phyloP scores from a whole-genome alignment of 2,888 invertebrate species.

The Oxytorus armatus region DNA sequence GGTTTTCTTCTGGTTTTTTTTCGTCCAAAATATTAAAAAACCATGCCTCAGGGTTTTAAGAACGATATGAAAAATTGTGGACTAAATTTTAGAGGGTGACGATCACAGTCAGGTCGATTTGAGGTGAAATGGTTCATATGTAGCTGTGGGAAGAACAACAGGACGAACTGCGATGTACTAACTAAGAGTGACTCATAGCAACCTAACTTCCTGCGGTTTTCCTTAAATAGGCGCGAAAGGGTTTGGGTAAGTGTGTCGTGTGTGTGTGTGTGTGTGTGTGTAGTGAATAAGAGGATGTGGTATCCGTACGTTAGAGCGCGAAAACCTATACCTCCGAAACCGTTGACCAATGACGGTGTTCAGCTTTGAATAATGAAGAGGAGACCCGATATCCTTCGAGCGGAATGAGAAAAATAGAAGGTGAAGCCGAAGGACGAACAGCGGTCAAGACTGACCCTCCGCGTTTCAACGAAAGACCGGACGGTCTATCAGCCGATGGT shows the following conservation, averaged over 20 bases:
- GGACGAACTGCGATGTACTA: not conserved
- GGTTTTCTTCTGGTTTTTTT: too few species aligned
- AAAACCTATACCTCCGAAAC: not conserved
- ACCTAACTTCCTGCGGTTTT: not conserved
- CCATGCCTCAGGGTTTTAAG: too few species aligned
- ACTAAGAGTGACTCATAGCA: not conserved
- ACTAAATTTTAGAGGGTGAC: too few species aligned
- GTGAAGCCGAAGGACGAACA: conserved; percentile 29
- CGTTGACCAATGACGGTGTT: conserved; percentile 78
- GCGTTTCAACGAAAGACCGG: conserved; percentile 25
- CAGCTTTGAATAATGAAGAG: conserved; percentile 80
- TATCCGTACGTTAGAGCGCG: conserved; percentile 2
- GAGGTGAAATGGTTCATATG: too few species aligned
- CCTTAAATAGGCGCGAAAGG: not conserved
- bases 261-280: too few species aligned
- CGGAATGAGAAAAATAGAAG: conserved; percentile 54
- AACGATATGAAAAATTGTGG: too few species aligned
- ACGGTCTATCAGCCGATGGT: conserved; percentile 30
- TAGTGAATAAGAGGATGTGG: not conserved
- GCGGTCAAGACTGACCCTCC: conserved; percentile 34
- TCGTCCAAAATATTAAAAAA: too few species aligned
- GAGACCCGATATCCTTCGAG: conserved; percentile 68
- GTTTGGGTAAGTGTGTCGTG: not conserved
- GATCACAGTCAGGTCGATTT: too few species aligned
- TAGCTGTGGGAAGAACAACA: not conserved